Conservation (phyloP, 2,797 vertebrate species). For the Chromis chromis region DNA sequence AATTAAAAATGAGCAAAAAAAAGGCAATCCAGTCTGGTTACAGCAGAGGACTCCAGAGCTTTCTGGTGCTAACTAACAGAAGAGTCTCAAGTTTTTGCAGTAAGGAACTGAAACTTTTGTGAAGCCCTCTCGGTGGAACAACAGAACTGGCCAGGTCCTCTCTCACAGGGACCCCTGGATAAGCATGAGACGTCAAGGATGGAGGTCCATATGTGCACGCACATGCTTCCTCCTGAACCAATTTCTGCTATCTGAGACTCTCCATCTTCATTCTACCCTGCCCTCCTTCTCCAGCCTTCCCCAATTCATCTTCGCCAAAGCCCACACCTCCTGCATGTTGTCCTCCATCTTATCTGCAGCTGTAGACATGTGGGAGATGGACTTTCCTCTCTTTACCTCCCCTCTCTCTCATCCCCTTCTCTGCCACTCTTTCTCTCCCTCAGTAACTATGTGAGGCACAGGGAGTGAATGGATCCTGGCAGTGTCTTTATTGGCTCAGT, state of each 20-base stretch:
- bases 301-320: slow-evolving; percentile 40
- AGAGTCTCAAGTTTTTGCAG: slow-evolving; percentile 24
- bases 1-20: slow-evolving; percentile 48
- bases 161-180: slow-evolving; percentile 14
- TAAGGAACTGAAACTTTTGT: slow-evolving; percentile 47
- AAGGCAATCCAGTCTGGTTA: slow-evolving; percentile 36
- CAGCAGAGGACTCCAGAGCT: slow-evolving; percentile 33
- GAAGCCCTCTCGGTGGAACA: slow-evolving; percentile 34
- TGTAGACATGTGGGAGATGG: slow-evolving; percentile 9
- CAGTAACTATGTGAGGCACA: slow-evolving; percentile 70
- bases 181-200: slow-evolving; percentile 11
- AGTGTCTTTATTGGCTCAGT: slow-evolving; percentile 84
- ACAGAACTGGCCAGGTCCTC: slow-evolving; percentile 14
- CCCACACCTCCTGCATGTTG: slow-evolving; percentile 22
- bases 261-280: slow-evolving; percentile 49
- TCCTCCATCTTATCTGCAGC: not conserved
- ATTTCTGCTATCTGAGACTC: slow-evolving; percentile 20
- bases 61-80: slow-evolving; percentile 2
- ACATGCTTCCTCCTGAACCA: slow-evolving; percentile 36
- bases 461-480: slow-evolving; percentile 80
- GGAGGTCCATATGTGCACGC: slow-evolving; percentile 38
- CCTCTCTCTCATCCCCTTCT: not conserved
- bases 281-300: slow-evolving; percentile 15
- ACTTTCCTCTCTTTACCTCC: slow-evolving; percentile 6
- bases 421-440: slow-evolving; percentile 58